A percentile compares a stretch with the other conserved stretches of the same genome.
phyloP scores from a whole-genome alignment of 1,140 invertebrate genomes.

The Marisa cornuarietis region DNA sequence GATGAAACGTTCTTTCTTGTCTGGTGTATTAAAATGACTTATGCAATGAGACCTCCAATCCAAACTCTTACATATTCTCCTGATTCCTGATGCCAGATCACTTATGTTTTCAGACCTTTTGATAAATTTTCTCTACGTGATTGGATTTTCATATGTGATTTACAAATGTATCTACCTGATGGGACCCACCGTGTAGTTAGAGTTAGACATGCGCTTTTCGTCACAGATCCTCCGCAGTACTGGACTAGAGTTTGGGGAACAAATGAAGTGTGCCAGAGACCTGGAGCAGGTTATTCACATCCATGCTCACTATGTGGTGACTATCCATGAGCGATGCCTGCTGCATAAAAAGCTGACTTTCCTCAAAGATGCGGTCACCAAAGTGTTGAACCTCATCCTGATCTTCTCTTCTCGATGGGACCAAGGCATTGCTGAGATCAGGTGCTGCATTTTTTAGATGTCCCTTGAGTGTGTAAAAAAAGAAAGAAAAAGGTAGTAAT shows the following conservation, averaged over 20 bases:
- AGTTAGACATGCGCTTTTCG: no score
- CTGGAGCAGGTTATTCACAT: slow-evolving; percentile 64
- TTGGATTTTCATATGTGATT: no score
- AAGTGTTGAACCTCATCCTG: slow-evolving; percentile 54
- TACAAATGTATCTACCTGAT: no score
- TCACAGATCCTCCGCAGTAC: slow-evolving; percentile 69
- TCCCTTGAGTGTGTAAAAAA: neutral
- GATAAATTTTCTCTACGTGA: neutral
- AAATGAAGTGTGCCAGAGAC: slow-evolving; percentile 66
- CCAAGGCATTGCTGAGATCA: slow-evolving; percentile 54
- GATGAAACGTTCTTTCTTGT: no score
- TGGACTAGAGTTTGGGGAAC: slow-evolving; percentile 67
- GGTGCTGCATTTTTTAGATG: slow-evolving; percentile 29
- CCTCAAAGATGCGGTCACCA: slow-evolving; percentile 54
- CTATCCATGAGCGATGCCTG: slow-evolving; percentile 58
- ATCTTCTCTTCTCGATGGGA: slow-evolving; percentile 54
- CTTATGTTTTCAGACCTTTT: neutral
- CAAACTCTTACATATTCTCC: no score
- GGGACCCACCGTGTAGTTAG: no score
- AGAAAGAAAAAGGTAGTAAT: neutral
- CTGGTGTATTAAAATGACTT: no score
- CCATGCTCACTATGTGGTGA: slow-evolving; percentile 53
- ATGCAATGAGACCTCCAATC: no score
- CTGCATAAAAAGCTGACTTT: slow-evolving; percentile 52
- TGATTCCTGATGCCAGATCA: no score